Percentiles rank a stretch among this genome's conserved stretches.
These are phyloP conservation scores for Rhadina sibilatrix DNA, from an alignment of 2,113 vertebrate genomes.

Conservation along the genomic window DNA sequence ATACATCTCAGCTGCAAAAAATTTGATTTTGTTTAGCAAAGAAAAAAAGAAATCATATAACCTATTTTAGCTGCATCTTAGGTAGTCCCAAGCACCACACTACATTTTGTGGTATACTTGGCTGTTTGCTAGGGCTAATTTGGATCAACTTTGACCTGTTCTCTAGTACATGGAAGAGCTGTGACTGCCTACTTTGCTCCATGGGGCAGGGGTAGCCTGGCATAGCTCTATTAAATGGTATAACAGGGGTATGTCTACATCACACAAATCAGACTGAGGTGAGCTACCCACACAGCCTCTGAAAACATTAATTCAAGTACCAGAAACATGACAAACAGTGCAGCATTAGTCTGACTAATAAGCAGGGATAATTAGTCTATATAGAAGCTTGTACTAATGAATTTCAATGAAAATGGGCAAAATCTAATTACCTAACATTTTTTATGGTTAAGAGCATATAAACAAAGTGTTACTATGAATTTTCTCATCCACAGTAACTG, in stretches of 20 bases:
- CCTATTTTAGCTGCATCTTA: not conserved
- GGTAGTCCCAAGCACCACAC: not conserved
- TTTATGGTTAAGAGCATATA: not conserved
- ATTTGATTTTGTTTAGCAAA: not conserved
- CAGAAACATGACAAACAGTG: not conserved
- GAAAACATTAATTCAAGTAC: not conserved
- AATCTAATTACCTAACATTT: not conserved
- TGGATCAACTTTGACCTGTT: not conserved
- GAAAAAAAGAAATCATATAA: not conserved
- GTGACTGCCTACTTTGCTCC: not conserved
- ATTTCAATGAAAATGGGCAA: conserved; percentile 1
- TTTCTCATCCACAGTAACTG: not conserved
- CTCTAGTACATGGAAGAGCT: not conserved
- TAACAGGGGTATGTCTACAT: not conserved
- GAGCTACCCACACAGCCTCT: not conserved
- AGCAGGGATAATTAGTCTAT: not conserved
- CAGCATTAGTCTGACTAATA: not conserved
- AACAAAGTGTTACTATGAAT: not conserved
- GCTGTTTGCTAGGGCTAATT: not conserved
- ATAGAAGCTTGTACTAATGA: not conserved
- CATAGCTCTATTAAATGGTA: not conserved
- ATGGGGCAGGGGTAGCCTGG: not conserved
- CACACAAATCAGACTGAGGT: not conserved
- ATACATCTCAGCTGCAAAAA: not conserved
- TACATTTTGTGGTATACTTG: not conserved